A percentile compares a stretch with the other conserved stretches of the same genome.
phyloP scores from a whole-genome alignment of 1,140 invertebrate genomes.

The Cephus cinctus region DNA sequence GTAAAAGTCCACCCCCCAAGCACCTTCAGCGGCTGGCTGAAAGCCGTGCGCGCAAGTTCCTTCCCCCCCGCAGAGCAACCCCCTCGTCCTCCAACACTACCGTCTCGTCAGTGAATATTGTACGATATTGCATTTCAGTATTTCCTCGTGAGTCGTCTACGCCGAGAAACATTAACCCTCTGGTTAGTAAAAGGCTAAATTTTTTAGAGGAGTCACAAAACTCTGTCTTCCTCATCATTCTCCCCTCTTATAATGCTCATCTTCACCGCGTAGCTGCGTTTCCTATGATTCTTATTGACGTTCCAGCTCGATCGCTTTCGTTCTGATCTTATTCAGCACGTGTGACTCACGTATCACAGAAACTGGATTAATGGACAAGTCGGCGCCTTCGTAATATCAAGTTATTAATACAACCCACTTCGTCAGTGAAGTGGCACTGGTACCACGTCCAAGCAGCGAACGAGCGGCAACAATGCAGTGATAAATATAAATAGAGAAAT shows the following conservation, averaged over 20 bases:
- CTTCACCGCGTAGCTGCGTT: too few species aligned
- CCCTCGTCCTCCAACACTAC: conserved; percentile 13
- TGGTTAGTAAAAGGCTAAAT: too few species aligned
- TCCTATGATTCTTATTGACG: too few species aligned
- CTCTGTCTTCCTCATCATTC: too few species aligned
- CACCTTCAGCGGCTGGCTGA: conserved; percentile 17
- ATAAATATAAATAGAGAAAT: background rate
- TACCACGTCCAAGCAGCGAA: conserved; percentile 10
- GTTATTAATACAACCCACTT: conserved; percentile 29
- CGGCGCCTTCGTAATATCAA: conserved; percentile 16
- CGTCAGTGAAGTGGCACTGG: conserved; percentile 2
- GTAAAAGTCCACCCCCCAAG: conserved; percentile 34
- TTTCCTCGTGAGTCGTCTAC: conserved; percentile 26
- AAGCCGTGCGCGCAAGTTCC: conserved; percentile 6
- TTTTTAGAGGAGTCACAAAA: too few species aligned
- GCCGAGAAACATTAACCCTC: conserved; percentile 33
- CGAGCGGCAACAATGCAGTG: conserved; percentile 1
- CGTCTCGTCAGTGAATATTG: conserved; percentile 32
- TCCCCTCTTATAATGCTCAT: too few species aligned
- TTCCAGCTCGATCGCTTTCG: too few species aligned
- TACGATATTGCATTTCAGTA: conserved; percentile 38
- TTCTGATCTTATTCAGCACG: too few species aligned
- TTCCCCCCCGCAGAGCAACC: conserved; percentile 13
- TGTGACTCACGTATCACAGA: too few species aligned
- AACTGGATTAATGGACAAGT: conserved; percentile 17